Conservation (phyloP, 2,888 invertebrate species). For the Nephrocerus scutellatus region DNA sequence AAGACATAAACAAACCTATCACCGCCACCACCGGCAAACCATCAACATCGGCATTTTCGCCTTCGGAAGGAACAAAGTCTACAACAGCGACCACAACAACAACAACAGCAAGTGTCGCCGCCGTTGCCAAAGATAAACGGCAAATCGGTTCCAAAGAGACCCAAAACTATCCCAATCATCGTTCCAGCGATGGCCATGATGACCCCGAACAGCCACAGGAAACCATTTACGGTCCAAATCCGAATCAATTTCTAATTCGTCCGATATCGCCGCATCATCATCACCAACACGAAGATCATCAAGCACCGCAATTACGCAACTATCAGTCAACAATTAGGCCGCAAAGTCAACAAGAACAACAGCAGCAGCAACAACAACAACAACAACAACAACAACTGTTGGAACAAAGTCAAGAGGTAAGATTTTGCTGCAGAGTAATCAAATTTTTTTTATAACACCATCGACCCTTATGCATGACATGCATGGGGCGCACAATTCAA, state of each 20-base stretch:
- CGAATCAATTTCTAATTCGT: conserved; percentile 43
- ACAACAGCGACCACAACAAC: conserved; percentile 17
- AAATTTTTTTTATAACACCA: too few relatives aligned
- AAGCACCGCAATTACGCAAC: conserved; percentile 41
- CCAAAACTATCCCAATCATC: conserved; percentile 39
- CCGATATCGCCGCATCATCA: conserved; percentile 41
- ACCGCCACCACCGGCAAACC: conserved; percentile 21
- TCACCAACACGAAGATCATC: conserved; percentile 36
- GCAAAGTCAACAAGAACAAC: conserved; percentile 31
- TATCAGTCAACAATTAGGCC: conserved; percentile 39
- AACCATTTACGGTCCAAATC: conserved; percentile 42
- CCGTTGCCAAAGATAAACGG: conserved; percentile 40
- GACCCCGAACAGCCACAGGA: conserved; percentile 44
- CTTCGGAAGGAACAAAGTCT: conserved; percentile 14
- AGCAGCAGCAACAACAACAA: conserved; percentile 20
- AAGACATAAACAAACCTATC: conserved; percentile 25
- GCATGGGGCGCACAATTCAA: too few relatives aligned
- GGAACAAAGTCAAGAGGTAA: conserved; percentile 45
- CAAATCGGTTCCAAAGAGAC: conserved; percentile 42
- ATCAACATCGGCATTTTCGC: conserved; percentile 15
- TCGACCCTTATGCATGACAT: too few relatives aligned
- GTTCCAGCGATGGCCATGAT: conserved; percentile 31
- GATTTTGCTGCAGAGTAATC: too few relatives aligned
- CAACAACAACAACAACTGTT: conserved; percentile 32
- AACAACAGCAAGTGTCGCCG: conserved; percentile 18